These are phyloP conservation scores for Stenopsyche tienmushanensis DNA, from an alignment of 1,140 invertebrate genomes.

Conservation along the genomic window DNA sequence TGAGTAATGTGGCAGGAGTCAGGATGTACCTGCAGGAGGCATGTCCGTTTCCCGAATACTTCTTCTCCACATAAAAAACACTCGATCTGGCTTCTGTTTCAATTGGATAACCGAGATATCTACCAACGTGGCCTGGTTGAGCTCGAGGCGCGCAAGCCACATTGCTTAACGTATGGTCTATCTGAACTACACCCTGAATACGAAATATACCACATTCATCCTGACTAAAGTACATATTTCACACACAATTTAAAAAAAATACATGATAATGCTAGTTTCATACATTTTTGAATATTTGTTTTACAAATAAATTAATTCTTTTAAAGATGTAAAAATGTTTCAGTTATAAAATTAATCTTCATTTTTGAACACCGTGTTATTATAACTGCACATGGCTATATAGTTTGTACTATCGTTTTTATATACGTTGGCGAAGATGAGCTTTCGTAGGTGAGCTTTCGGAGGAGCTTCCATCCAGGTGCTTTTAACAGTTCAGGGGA, in stretches of 20 bases:
- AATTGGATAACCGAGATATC: constrained; percentile 5
- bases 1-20: constrained; percentile 22
- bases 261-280: background rate
- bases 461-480: constrained; percentile 12
- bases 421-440: constrained; percentile 7
- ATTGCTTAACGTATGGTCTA: constrained; percentile 1
- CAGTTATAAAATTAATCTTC: background rate
- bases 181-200: too few species aligned
- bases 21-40: constrained; percentile 34
- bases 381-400: constrained; percentile 16
- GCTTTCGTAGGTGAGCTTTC: background rate
- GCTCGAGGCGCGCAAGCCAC: background rate
- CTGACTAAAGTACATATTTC: constrained; percentile 8
- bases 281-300: background rate
- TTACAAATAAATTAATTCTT: background rate
- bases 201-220: too few species aligned
- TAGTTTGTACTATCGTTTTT: constrained; percentile 9
- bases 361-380: constrained; percentile 3
- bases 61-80: constrained; percentile 12
- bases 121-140: background rate
- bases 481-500: too few species aligned
- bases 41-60: constrained; percentile 25
- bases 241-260: background rate
- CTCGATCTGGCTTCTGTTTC: constrained; percentile 34
- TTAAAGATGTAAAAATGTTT: background rate